A percentile compares a stretch with the other conserved stretches of the same genome.
phyloP scores from a whole-genome alignment of 2,888 invertebrate species.

The Nephrotoma appendiculata region DNA sequence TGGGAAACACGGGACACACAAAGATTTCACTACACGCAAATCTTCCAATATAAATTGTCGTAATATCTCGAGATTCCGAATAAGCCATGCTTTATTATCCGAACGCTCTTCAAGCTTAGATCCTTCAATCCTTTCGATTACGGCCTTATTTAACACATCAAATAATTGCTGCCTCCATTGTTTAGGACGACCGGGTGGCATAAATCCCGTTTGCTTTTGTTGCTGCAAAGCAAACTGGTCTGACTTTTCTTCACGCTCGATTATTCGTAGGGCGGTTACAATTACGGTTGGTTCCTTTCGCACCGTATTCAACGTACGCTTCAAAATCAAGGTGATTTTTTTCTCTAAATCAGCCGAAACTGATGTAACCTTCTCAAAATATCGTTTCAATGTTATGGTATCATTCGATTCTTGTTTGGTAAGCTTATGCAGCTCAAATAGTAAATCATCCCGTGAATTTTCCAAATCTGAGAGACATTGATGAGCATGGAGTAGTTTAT shows the following conservation, averaged over 20 bases:
- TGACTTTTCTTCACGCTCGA: conserved; percentile 92
- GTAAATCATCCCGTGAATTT: conserved; percentile 87
- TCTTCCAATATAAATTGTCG: conserved; percentile 82
- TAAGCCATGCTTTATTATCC: conserved; percentile 91
- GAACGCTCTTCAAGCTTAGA: conserved; percentile 84
- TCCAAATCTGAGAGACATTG: conserved; percentile 89
- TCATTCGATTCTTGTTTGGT: conserved; percentile 83
- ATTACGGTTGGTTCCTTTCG: conserved; percentile 89
- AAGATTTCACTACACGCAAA: conserved; percentile 74
- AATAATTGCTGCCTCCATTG: conserved; percentile 78
- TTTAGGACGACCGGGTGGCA: conserved; percentile 91
- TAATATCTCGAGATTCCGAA: conserved; percentile 79
- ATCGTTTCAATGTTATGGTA: conserved; percentile 83
- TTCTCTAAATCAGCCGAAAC: conserved; percentile 80
- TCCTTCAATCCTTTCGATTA: conserved; percentile 78
- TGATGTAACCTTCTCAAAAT: conserved; percentile 89
- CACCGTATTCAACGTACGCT: conserved; percentile 84
- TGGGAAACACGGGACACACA: conserved; percentile 90
- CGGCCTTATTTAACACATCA: conserved; percentile 63
- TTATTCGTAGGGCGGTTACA: conserved; percentile 89
- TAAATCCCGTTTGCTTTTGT: conserved; percentile 68
- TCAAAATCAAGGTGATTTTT: conserved; percentile 78
- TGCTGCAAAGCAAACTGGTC: conserved; percentile 74
- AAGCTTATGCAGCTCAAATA: conserved; percentile 86
- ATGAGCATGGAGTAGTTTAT: conserved; percentile 88